Base-by-base conservation (phyloP, 2,888 invertebrate genomes). In the Ligdia adustata region DNA sequence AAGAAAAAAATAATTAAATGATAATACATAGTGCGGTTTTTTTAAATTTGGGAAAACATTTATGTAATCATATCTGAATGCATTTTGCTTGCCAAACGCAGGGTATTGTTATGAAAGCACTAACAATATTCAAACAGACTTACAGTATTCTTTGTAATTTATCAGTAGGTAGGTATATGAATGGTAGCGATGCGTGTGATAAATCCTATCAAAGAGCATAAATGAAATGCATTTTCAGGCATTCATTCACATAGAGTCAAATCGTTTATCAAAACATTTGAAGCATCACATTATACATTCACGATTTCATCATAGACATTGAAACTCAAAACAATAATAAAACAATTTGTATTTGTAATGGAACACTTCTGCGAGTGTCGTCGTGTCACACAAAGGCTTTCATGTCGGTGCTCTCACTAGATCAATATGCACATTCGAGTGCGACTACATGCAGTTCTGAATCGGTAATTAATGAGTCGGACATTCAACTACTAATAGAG, bases 361-460 rank as follows among this genome's bases (percentile, higher is more conserved):
- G 55, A 55, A 57, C 57, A 63, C 52, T 51, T 62, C 37, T 41
- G 53, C 60, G 60, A 62, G 55, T 67, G 62, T 62, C 66, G 61
- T 69, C 46, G 69, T 74, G 64, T 75, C 64, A 79, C 75, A 82
- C 68, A 78, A 62, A 79, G 73, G 76, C 74, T 68, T 52, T 74
- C 69, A 77, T 65, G 62, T 75, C 72, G 71, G 80, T 86, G 85
- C 83, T 75, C 66, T 70, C 66, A 70, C 75, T 80, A 80, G 66
- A 75, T 65, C 70, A 76, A 67, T 74, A 78, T 75, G 83, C 85
- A 82, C 79, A 74, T 78, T 76, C 75, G 64, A 76, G 86, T 87
- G 84, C 78, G 72, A 75, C 64, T 69, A 79, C 88, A 89, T 89
- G 89, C 88, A 88, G 73, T 65, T 76, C 65, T 74, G 69, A 73